phyloP scores from a whole-genome alignment of 2,888 invertebrate species.

The Nebria brevicollis region DNA sequence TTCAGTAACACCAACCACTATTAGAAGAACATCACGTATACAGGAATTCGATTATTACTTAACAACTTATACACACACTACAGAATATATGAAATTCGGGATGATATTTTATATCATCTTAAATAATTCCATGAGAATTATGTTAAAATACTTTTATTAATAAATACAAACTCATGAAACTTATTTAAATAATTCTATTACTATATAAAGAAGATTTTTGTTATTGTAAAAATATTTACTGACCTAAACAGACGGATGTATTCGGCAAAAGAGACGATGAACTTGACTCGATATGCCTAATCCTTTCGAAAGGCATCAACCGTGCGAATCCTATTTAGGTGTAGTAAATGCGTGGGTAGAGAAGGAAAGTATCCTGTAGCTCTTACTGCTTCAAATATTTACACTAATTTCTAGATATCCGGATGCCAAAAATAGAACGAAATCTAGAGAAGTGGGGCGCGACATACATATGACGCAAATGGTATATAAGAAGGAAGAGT shows the following conservation, averaged over 20 bases:
- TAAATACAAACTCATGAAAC: too few species aligned
- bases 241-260: background rate
- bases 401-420: conserved; percentile 11
- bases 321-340: background rate
- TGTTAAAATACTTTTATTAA: too few species aligned
- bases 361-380: background rate
- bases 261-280: background rate
- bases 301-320: background rate
- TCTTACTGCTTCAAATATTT: conserved; percentile 6
- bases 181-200: too few species aligned
- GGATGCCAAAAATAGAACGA: background rate
- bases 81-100: too few species aligned
- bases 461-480: background rate
- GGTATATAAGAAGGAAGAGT: background rate
- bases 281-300: background rate
- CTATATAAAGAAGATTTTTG: too few species aligned
- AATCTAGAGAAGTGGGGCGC: background rate
- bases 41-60: too few species aligned
- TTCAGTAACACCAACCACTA: background rate
- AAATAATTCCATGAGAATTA: too few species aligned
- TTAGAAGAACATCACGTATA: background rate
- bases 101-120: too few species aligned
- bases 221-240: too few species aligned
- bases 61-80: too few species aligned
- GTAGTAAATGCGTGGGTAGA: background rate